phyloP scores from a whole-genome alignment of 2,113 vertebrate genomes.

The Tamias sibiricus region DNA sequence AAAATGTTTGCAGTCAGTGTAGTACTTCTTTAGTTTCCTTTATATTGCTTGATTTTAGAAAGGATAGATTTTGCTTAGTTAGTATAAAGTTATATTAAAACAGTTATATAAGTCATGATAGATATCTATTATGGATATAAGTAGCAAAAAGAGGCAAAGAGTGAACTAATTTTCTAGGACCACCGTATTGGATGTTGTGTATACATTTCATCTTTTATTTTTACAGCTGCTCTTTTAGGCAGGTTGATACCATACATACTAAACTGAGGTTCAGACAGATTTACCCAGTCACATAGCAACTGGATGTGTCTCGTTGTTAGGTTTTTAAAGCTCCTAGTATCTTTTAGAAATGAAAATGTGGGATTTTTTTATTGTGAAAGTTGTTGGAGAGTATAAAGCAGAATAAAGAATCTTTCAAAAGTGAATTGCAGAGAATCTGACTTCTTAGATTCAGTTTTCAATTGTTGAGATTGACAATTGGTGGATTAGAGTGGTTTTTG shows the following conservation, averaged over 20 bases:
- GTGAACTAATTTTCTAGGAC: background rate
- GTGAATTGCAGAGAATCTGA: background rate
- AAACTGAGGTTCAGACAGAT: background rate
- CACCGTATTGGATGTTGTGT: background rate
- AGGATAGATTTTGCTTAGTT: slow-evolving; percentile 18
- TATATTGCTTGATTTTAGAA: slow-evolving; percentile 1
- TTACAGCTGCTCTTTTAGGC: background rate
- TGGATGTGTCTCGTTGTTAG: background rate
- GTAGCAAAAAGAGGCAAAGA: background rate
- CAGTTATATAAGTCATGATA: background rate
- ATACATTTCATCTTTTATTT: background rate
- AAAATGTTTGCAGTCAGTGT: background rate
- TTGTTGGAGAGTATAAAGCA: background rate
- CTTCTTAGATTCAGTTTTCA: background rate
- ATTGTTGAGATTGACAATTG: background rate
- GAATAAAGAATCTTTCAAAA: background rate
- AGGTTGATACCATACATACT: background rate
- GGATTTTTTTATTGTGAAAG: background rate
- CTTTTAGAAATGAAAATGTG: slow-evolving; percentile 31
- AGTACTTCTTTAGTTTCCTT: background rate
- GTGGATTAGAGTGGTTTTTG: background rate
- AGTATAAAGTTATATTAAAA: background rate
- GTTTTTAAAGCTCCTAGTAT: background rate
- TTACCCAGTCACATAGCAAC: background rate
- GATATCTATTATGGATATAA: background rate